Evolutionary conservation across 2,113 vertebrate species (phyloP).

Genomic region (Prietella phreatophila): DNA sequence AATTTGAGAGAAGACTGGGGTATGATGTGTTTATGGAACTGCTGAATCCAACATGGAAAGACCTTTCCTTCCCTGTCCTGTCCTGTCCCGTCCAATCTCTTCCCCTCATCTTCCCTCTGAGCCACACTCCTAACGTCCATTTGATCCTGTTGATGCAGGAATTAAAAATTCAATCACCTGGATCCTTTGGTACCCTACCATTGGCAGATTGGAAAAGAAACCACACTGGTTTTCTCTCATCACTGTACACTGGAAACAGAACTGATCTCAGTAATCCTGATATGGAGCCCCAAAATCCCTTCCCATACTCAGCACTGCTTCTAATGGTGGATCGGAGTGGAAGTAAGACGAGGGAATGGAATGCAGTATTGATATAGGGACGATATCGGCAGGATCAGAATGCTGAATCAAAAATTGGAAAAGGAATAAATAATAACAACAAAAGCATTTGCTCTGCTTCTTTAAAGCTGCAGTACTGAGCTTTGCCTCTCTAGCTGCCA

Average conservation of each 20-base stretch:
- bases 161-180: background rate
- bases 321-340: background rate
- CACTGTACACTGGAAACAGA: background rate
- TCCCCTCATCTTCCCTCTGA: background rate
- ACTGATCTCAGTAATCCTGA: background rate
- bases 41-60: background rate
- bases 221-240: background rate
- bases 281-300: background rate
- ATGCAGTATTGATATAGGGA: background rate
- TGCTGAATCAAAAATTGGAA: no score
- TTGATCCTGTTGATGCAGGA: background rate
- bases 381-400: no score
- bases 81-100: no score
- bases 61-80: background rate
- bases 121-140: background rate
- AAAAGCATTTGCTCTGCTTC: background rate
- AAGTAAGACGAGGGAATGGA: background rate
- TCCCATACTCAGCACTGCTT: background rate
- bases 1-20: background rate
- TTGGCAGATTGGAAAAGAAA: background rate
- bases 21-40: background rate
- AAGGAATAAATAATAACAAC: background rate
- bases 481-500: no score
- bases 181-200: background rate
- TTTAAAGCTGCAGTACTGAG: no score